phyloP scores from a whole-genome alignment of 2,888 invertebrate species.

The Strigamia maritima region DNA sequence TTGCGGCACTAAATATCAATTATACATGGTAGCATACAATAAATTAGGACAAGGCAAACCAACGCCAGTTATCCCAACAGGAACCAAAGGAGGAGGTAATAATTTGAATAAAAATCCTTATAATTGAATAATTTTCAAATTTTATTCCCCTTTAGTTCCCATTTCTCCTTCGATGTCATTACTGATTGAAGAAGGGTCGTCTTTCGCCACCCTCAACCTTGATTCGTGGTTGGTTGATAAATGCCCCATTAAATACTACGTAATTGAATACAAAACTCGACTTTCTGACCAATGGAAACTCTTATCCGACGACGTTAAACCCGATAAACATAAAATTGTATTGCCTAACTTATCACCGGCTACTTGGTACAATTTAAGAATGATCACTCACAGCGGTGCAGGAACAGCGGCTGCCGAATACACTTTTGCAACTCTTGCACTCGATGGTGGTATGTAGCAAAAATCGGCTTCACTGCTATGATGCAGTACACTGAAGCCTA shows the following conservation, averaged over 20 bases:
- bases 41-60: not conserved
- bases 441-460: slow-evolving; percentile 12
- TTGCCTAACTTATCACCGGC: slow-evolving; percentile 47
- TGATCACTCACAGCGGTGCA: slow-evolving; percentile 24
- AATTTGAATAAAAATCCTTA: not conserved
- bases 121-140: too few relatives aligned
- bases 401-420: not conserved
- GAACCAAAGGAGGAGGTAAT: slow-evolving; percentile 19
- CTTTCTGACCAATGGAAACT: not conserved
- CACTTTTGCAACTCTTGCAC: not conserved
- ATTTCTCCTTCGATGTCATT: not conserved
- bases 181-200: slow-evolving; percentile 17
- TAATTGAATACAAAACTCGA: slow-evolving; percentile 24
- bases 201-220: slow-evolving; percentile 4
- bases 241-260: slow-evolving; percentile 35
- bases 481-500: too few relatives aligned
- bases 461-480: too few relatives aligned
- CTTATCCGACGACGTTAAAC: slow-evolving; percentile 49
- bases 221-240: slow-evolving; percentile 13
- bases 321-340: slow-evolving; percentile 48
- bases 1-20: slow-evolving; percentile 4
- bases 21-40: not conserved
- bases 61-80: not conserved
- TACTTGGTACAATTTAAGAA: slow-evolving; percentile 34
- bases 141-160: not conserved